phyloP scores from a whole-genome alignment of 2,797 vertebrate species.

The Chrosomus eos region DNA sequence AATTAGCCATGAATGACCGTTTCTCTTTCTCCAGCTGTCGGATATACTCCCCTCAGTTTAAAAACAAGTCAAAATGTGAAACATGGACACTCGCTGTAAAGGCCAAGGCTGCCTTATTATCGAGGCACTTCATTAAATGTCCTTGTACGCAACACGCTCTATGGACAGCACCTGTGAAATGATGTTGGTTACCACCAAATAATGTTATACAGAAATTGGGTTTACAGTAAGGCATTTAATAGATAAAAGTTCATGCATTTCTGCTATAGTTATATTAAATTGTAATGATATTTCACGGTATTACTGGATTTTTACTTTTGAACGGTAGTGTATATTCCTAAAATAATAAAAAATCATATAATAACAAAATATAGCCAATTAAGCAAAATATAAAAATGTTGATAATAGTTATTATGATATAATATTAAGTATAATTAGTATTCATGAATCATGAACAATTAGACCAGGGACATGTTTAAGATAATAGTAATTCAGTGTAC shows the following conservation, averaged over 20 bases:
- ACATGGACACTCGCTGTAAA: conserved; percentile 19
- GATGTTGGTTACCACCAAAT: neutral
- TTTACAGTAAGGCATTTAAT: neutral
- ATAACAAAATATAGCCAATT: neutral
- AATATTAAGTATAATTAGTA: neutral
- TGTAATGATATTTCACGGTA: neutral
- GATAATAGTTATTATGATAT: neutral
- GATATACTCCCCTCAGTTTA: neutral
- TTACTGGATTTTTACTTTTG: neutral
- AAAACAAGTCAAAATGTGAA: conserved; percentile 30
- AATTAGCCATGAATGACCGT: conserved; percentile 42
- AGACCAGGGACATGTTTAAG: neutral
- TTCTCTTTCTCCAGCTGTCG: conserved; percentile 42
- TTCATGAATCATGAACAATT: neutral
- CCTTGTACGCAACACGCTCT: neutral
- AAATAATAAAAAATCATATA: neutral
- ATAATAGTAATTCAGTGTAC: neutral
- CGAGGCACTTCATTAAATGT: conserved; percentile 10
- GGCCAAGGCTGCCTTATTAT: conserved; percentile 11
- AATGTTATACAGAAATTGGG: neutral
- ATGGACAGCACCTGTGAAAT: neutral
- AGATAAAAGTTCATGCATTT: neutral
- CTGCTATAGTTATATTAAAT: neutral
- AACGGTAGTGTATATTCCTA: neutral
- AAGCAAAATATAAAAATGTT: neutral